Conservation (phyloP, 2,888 invertebrate genomes). For the Adelognathus sp. region DNA sequence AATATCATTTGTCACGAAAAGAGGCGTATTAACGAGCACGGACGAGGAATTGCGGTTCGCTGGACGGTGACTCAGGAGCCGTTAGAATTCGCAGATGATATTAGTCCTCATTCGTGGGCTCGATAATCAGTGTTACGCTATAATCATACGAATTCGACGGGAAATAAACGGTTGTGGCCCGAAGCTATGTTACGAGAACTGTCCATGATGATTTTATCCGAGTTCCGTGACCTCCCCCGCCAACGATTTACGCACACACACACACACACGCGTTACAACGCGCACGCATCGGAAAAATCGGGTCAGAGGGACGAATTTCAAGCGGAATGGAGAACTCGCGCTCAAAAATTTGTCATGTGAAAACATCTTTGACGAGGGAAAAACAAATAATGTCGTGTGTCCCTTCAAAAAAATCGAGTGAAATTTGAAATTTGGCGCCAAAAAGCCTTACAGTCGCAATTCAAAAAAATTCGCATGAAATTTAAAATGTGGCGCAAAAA, state of each 20-base stretch:
- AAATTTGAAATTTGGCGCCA: too few species aligned
- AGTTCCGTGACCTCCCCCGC: background rate
- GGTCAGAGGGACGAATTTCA: background rate
- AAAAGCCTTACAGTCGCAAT: too few species aligned
- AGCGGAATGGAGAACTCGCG: background rate
- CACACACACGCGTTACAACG: background rate
- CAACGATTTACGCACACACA: background rate
- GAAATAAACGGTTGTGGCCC: slow-evolving; percentile 24
- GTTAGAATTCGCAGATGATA: slow-evolving; percentile 63
- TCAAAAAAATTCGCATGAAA: too few species aligned
- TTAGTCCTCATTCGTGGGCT: slow-evolving; percentile 21
- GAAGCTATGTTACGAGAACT: slow-evolving; percentile 12
- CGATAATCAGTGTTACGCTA: slow-evolving; percentile 23
- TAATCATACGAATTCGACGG: slow-evolving; percentile 35
- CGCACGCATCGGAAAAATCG: background rate
- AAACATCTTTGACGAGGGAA: too few species aligned
- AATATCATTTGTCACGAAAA: slow-evolving; percentile 59
- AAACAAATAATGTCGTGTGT: too few species aligned
- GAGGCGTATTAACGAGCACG: slow-evolving; percentile 38
- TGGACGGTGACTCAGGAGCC: slow-evolving; percentile 64
- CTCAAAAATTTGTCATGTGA: background rate
- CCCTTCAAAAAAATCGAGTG: too few species aligned
- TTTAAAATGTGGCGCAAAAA: too few species aligned
- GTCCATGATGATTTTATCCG: slow-evolving; percentile 23
- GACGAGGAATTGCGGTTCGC: slow-evolving; percentile 69